Evolutionary conservation across 2,113 vertebrate genomes (phyloP), one percentile per base, ranked within the genome.

Genomic region (Callochromis pleurospilus): DNA sequence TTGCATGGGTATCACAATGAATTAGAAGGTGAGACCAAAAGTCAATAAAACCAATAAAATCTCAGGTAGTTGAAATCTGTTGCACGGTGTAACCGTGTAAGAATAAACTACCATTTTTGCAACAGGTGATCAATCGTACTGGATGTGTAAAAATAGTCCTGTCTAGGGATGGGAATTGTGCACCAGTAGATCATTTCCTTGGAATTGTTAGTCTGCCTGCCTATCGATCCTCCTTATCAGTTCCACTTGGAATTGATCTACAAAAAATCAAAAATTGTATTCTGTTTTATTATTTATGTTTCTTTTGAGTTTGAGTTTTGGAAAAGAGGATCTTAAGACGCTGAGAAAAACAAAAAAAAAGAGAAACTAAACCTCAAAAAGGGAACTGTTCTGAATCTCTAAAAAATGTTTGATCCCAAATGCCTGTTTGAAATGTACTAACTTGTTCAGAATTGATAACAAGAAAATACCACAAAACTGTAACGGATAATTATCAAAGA

Each of bases 391-490:
- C 42, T 45, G 8, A 31, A 58, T 2, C 55, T 17, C 1, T 9
- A 58, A 31, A 56, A 24, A 15, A 15, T 9, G 14, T 31, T 58
- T 58, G 55, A 58, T 58, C 3, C 13, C 55, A 58, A 58, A 58
- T 58, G 13, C 7, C 13, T 58, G 24, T 56, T 29, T 56, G 13
- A 58, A 29, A 58, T 58, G 24, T 29, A 15, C 3, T 58, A 29
- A 58, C 24, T 29, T 58, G 7, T 29, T 58, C 26, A 15, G 55
- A 58, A 58, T 0, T 58, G 3, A 58, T 58, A 3, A 29, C 26
- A 58, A 58, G 0, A 0, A 58, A 5, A 58, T 15, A 0, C 55
- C 5, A 58, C 55, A 58, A 58, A 58, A 58, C 0, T 58, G 0
- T 29, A 58, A 58, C 0, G 0, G 2, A 58, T 58, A 58, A 58